Conservation (phyloP, 2,797 vertebrate genomes). For the Mormyrus hasselquistii region DNA sequence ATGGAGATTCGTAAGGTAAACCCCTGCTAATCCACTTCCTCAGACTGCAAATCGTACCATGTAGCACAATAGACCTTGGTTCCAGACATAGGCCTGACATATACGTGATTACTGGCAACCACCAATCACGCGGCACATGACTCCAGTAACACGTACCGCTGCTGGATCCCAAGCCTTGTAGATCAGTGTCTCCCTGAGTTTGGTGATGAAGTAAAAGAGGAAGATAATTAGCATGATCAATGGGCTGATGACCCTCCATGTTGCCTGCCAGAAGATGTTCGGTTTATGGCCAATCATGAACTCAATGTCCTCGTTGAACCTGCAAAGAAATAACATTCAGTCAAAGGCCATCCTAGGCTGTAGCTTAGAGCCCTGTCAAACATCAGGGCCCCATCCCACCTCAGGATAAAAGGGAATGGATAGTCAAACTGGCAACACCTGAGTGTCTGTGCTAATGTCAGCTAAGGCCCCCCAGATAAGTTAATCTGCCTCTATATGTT, state of each 20-base stretch:
- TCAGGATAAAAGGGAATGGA: background rate
- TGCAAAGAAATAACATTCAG: constrained; percentile 36
- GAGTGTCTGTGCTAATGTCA: background rate
- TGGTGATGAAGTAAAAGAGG: constrained; percentile 75
- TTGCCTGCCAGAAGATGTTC: constrained; percentile 79
- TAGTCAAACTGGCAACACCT: background rate
- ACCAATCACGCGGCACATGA: background rate
- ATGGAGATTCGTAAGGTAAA: background rate
- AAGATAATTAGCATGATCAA: constrained; percentile 77
- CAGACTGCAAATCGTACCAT: background rate
- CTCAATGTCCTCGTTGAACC: constrained; percentile 79
- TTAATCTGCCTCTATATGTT: background rate
- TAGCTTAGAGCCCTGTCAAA: background rate
- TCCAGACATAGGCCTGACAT: background rate
- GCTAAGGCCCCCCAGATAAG: background rate
- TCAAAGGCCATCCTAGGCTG: background rate
- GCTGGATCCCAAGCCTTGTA: constrained; percentile 67
- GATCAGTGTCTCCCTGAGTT: constrained; percentile 52
- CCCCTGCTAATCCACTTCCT: background rate
- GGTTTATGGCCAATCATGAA: constrained; percentile 85
- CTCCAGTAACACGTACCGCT: constrained; percentile 53
- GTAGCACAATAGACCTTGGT: background rate
- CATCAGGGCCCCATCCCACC: background rate
- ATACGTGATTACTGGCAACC: background rate
- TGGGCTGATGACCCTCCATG: constrained; percentile 78